phyloP scores from a whole-genome alignment of 2,888 invertebrate genomes.

The Ceramica pisi region DNA sequence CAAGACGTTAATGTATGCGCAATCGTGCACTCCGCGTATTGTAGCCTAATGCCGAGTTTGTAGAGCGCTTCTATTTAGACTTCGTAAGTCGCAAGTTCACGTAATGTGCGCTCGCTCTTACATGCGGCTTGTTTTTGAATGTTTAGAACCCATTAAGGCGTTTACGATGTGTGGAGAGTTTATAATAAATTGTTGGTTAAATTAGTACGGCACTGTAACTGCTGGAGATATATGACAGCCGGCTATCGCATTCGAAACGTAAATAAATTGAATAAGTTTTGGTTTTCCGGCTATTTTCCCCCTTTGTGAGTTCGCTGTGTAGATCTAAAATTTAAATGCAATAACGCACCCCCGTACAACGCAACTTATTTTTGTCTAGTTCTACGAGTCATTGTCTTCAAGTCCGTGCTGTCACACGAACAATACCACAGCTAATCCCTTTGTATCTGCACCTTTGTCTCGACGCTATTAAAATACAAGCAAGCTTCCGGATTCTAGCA shows the following conservation, averaged over 20 bases:
- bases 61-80: constrained; percentile 84
- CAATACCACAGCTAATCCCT: constrained; percentile 82
- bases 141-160: constrained; percentile 57
- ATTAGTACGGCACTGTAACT: constrained; percentile 45
- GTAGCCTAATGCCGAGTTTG: constrained; percentile 87
- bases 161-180: constrained; percentile 63
- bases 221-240: constrained; percentile 34
- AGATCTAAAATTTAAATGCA: constrained; percentile 46
- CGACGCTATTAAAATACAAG: constrained; percentile 83
- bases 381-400: constrained; percentile 70
- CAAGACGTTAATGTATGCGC: constrained; percentile 90
- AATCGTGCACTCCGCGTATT: constrained; percentile 87
- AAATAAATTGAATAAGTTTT: constrained; percentile 40
- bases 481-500: constrained; percentile 83
- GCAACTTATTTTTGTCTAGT: constrained; percentile 66
- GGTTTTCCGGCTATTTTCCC: constrained; percentile 17
- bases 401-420: constrained; percentile 71
- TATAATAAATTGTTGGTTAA: constrained; percentile 62
- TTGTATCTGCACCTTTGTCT: constrained; percentile 86
- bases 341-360: constrained; percentile 48
- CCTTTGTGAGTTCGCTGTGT: constrained; percentile 15
- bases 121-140: constrained; percentile 58
- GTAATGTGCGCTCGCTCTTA: constrained; percentile 50
- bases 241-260: constrained; percentile 34
- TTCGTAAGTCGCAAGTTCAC: constrained; percentile 58